Base-by-base conservation (phyloP, 2,797 vertebrate species). In the Sebastes matsubarae region DNA sequence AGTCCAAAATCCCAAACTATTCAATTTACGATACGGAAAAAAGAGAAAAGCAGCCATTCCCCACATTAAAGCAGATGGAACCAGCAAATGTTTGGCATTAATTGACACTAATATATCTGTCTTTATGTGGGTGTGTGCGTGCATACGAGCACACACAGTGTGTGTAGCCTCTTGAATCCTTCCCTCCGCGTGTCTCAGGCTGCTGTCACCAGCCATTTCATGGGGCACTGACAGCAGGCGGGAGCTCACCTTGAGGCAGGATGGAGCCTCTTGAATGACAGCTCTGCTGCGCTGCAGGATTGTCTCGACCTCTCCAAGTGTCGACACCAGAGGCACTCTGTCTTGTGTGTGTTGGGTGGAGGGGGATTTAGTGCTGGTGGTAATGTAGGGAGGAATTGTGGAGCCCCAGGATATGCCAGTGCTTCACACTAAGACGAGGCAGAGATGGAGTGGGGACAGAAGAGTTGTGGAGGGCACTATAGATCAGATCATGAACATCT, bases 241-340 rank as follows among this genome's bases (percentile, higher is more conserved):
- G 88, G 83, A 87, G 87, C 91, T 95, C 92, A 94, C 94, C 94
- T 95, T 92, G 92, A 94, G 92, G 93, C 90, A 75, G 83, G 79
- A 87, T 12, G 61, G 88, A 91, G 91, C 72, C 92, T 88, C 84
- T 82, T 94, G 93, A 95, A 81, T 94, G 95, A 95, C 93, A 80
- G 92, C 93, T 89, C 80, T 89, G 88, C 87, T 85, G 86, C 27
- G 72, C 88, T 79, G 85, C 87, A 80, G 90, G 88, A 85, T 92
- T 87, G 86, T 83, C 81, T 88, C 81, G 77, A 93, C 92, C 92
- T 90, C 85, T 92, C 77, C 89, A 88, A 94, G 92, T 91, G 89
- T 86, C 80, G 83, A 91, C 90, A 84, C 89, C 85, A 76, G 79
- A 88, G 86, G 83, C 89, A 71, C 80, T 93, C 79, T 38, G 55